These are phyloP conservation scores for Erannis defoliaria DNA, from an alignment of 2,888 invertebrate genomes.

Conservation along the genomic window DNA sequence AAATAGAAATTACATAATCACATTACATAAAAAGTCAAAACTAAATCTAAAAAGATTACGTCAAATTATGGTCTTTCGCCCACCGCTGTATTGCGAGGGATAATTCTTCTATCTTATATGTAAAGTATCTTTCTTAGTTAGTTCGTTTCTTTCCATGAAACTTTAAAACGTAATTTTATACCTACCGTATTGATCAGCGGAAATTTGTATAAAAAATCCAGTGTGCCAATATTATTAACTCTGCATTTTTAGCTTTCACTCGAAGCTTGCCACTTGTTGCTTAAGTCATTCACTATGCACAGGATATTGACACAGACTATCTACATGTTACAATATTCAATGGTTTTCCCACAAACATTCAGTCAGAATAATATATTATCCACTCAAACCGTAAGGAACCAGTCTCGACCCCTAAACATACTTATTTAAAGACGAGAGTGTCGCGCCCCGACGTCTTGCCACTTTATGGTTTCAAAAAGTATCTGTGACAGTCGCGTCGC, in stretches of 20 bases:
- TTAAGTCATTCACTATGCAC: neutral
- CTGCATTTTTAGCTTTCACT: neutral
- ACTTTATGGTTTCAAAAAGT: constrained; percentile 30
- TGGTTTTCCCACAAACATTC: neutral
- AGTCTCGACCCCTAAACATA: constrained; percentile 7
- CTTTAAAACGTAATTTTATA: too few relatives aligned
- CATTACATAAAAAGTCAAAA: too few relatives aligned
- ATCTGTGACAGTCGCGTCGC: constrained; percentile 24
- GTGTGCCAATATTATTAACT: too few relatives aligned
- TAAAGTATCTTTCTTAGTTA: too few relatives aligned
- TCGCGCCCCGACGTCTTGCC: constrained; percentile 13
- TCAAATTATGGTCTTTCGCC: too few relatives aligned
- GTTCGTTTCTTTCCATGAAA: too few relatives aligned
- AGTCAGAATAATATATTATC: neutral
- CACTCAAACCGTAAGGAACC: constrained; percentile 3
- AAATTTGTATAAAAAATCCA: too few relatives aligned
- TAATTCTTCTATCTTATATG: too few relatives aligned
- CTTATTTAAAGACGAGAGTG: constrained; percentile 19
- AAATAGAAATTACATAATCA: too few relatives aligned
- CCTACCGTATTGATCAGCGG: too few relatives aligned
- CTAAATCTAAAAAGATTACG: too few relatives aligned
- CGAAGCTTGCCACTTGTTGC: neutral
- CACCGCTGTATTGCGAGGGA: too few relatives aligned
- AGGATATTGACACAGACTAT: neutral
- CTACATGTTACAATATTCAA: neutral